phyloP scores from a whole-genome alignment of 2,797 vertebrate species.

The Sebastes oblongus region DNA sequence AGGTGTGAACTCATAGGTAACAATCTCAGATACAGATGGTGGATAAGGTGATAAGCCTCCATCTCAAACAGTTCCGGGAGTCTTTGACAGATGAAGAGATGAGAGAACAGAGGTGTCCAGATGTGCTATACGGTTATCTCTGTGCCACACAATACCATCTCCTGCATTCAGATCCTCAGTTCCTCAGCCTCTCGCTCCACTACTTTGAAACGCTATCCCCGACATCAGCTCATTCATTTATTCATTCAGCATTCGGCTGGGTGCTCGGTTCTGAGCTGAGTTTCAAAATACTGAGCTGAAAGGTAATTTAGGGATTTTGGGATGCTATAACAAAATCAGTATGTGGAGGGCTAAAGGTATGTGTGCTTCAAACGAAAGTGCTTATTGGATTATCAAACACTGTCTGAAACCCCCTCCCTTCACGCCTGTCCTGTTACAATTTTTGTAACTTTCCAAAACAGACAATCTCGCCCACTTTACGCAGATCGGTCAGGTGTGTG shows the following conservation, averaged over 20 bases:
- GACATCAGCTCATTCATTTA: not conserved
- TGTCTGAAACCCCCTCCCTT: not conserved
- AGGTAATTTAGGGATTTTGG: not conserved
- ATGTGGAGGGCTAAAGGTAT: not conserved
- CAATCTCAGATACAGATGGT: not conserved
- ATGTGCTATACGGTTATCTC: constrained; percentile 4
- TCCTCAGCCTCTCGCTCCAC: not conserved
- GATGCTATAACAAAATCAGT: not conserved
- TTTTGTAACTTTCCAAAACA: not conserved
- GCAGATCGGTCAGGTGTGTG: not conserved
- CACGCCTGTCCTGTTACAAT: not conserved
- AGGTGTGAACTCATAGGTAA: not conserved
- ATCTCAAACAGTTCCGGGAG: not conserved
- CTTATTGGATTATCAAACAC: constrained; percentile 1
- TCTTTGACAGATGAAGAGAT: constrained; percentile 15
- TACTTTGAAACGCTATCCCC: not conserved
- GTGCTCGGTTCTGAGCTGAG: not conserved
- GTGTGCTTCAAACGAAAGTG: not conserved
- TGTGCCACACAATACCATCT: not conserved
- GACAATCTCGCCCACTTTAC: not conserved
- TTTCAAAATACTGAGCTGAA: not conserved
- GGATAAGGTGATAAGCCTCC: not conserved
- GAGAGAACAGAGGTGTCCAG: constrained; percentile 7
- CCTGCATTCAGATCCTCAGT: not conserved
- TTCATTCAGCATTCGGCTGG: not conserved